These are phyloP conservation scores for Drosophila orena DNA, from an alignment of 1,140 invertebrate genomes.

Conservation along the genomic window DNA sequence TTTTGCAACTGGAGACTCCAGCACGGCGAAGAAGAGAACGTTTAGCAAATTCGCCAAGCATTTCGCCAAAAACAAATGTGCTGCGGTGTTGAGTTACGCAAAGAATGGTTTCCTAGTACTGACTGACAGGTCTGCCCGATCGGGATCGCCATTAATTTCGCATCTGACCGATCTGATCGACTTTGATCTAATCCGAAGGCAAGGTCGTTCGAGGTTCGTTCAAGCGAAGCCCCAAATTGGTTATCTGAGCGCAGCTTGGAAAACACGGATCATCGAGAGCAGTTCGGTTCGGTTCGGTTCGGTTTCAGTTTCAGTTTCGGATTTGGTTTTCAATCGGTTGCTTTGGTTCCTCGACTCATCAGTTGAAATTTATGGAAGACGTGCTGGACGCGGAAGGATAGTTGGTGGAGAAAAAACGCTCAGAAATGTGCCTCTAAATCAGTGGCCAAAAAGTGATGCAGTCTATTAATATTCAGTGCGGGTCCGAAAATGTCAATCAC, in stretches of 20 bases:
- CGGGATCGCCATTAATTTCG: constrained; percentile 39
- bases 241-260: constrained; percentile 48
- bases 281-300: constrained; percentile 14
- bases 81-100: constrained; percentile 29
- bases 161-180: constrained; percentile 33
- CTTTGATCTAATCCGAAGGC: constrained; percentile 66
- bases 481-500: constrained; percentile 62
- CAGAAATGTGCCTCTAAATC: constrained; percentile 28
- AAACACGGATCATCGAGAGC: constrained; percentile 29
- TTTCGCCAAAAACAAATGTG: constrained; percentile 28
- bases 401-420: neutral
- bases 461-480: constrained; percentile 59
- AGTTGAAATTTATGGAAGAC: constrained; percentile 24
- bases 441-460: constrained; percentile 15
- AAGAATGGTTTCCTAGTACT: constrained; percentile 45
- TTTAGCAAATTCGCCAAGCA: constrained; percentile 20
- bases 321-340: neutral
- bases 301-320: constrained; percentile 11
- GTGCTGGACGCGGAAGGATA: constrained; percentile 42
- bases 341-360: neutral
- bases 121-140: constrained; percentile 30
- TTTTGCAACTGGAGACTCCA: constrained; percentile 26
- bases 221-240: constrained; percentile 52
- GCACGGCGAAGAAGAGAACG: constrained; percentile 31
- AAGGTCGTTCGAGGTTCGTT: constrained; percentile 59